Base-by-base conservation (phyloP, 2,888 invertebrate species). In the Xanthia togata region DNA sequence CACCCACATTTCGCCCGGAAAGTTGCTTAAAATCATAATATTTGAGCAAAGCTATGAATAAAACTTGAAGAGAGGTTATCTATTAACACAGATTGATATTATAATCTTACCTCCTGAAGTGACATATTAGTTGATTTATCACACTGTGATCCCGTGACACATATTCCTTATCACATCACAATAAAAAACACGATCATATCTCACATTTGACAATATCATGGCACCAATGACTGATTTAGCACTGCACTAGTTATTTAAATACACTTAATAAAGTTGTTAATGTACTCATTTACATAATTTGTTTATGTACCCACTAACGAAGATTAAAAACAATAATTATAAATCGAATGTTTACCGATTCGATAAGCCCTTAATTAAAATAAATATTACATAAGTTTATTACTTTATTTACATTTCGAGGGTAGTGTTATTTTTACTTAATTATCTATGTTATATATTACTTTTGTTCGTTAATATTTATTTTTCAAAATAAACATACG, bases 101-200 rank as follows among this genome's bases (percentile, higher is more conserved):
- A 41, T 81, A 79, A 82, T 82, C 95, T 95, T 87, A 96, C 96
- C 96, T 96, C 95, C 88, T 94, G 93, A 79, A 96, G 92, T 88
- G 96, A 96, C 96, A 96, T 96, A 76, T 90, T 91, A 78, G 65
- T 50, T 89, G 81, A 91, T 89, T 90, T 91, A 92, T 94, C 91
- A 93, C 92, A 89, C 81, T 81, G 83, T 83, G 85, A 85, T 90
- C 89, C 89, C 86, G 84, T 92, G 92, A 93, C 94, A 94, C 94
- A 93, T 91, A 91, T 93, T 90, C 70, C 81, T 93, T 94, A 94
- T 94, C 95, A 92, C 89, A 82, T 77, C 83, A 83, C 84, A 72
- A 55, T 67, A 76, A 79, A 88, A 88, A 89, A 89, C 85, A 88
- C 86, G 85, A 84, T 77, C 76, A 88, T 88, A 82, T 87, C 81